Evolutionary conservation across 2,113 vertebrate species (phyloP), one percentile per base, ranked within the genome.

Genomic region (Brevimyrus niger): DNA sequence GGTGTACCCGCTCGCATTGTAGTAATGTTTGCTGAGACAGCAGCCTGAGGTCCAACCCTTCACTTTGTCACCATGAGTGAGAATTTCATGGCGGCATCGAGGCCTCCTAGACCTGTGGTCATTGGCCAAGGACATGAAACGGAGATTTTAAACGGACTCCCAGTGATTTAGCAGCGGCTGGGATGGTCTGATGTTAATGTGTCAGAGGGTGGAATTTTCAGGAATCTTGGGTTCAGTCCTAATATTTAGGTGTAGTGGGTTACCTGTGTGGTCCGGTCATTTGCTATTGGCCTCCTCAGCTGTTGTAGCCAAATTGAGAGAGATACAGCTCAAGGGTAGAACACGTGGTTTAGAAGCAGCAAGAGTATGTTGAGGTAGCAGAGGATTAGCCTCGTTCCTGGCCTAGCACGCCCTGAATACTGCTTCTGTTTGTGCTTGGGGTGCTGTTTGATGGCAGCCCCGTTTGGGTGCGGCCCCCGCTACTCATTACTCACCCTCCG

Each of bases 1-100:
- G 82, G 8, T 44, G 7, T 84, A 47, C 44, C 82, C 21, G 6
- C 23, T 44, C 50, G 35, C 31, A 50, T 73, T 83, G 83, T 83
- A 38, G 50, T 83, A 84, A 69, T 84, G 87, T 90, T 88, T 84
- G 51, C 13, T 47, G 38, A 90, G 69, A 42, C 21, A 1, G n/a
- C 86, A 48, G 51, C 19, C 44, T 11, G 23, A n/a, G 21, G 13
- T n/a, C 42, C 65, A 87, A 50, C 27, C 51, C 31, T 42, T 69
- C 48, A 47, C 89, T 90, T 23, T 31, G 86, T 83, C 87, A 15
- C 86, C 48, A 80, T 80, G 89, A 51, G 21, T 7, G 2, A 58
- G 27, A 47, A 73, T 7, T 42, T 85, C 47, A 44, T 80, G 61
- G 31, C 85, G 42, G 21, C 15, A 13, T 8, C 27, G 73, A 46